phyloP scores from a whole-genome alignment of 1,140 invertebrate species.

The Heterodera carotae region DNA sequence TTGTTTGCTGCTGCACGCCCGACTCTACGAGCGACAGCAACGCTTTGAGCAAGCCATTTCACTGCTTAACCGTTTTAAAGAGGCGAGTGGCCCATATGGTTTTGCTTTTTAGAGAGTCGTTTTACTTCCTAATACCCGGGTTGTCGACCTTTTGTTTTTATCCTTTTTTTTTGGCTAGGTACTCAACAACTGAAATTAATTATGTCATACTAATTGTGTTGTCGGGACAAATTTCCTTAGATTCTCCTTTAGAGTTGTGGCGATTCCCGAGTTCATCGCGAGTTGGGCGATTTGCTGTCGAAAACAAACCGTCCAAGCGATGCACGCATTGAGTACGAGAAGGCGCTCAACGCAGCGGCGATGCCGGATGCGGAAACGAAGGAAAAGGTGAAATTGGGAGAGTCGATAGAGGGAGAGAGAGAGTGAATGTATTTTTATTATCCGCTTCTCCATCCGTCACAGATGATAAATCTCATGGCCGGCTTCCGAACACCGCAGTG shows the following conservation, averaged over 20 bases:
- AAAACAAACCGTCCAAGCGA: slow-evolving; percentile 25
- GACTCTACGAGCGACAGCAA: slow-evolving; percentile 22
- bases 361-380: slow-evolving; percentile 15
- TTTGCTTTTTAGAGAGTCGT: too few relatives aligned
- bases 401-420: too few relatives aligned
- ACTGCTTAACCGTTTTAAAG: slow-evolving; percentile 22
- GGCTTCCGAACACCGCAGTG: slow-evolving; percentile 18
- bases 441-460: background rate
- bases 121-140: too few relatives aligned
- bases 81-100: background rate
- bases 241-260: slow-evolving; percentile 18
- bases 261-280: slow-evolving; percentile 24
- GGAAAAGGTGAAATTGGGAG: background rate
- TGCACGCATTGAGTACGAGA: background rate
- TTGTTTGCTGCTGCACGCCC: slow-evolving; percentile 4
- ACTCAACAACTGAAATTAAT: background rate
- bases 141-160: too few relatives aligned
- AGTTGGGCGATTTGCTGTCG: slow-evolving; percentile 22
- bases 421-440: background rate
- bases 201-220: too few relatives aligned
- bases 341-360: background rate
- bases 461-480: slow-evolving; percentile 28
- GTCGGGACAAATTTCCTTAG: too few relatives aligned
- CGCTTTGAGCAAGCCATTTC: slow-evolving; percentile 21
- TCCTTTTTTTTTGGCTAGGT: too few relatives aligned